A percentile compares a stretch with the other conserved stretches of the same genome.
phyloP scores from a whole-genome alignment of 30 jellyfish, hydroid and myxozoan species.

The Rhopilema esculentum region DNA sequence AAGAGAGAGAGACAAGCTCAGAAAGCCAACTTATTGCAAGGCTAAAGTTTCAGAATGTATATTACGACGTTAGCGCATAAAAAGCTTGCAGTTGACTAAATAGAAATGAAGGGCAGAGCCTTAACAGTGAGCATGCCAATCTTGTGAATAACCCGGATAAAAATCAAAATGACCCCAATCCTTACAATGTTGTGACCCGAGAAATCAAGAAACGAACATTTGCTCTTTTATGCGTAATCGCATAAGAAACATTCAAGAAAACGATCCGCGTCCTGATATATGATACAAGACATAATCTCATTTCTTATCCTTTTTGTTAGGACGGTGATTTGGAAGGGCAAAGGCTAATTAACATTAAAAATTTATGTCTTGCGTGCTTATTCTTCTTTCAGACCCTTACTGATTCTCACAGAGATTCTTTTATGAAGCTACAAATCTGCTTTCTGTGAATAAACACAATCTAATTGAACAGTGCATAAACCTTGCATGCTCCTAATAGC shows the following conservation, averaged over 20 bases:
- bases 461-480: constrained; percentile 18
- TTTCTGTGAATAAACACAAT: constrained; percentile 28
- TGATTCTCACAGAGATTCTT: constrained; percentile 24
- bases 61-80: too few species aligned
- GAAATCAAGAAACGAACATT: neutral
- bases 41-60: too few species aligned
- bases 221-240: neutral
- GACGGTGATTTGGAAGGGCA: neutral
- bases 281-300: constrained; percentile 2
- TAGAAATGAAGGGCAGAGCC: too few species aligned
- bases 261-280: neutral
- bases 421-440: constrained; percentile 13
- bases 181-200: neutral
- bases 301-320: neutral
- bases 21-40: too few species aligned
- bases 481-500: constrained; percentile 50
- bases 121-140: too few species aligned
- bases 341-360: constrained; percentile 27
- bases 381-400: constrained; percentile 6
- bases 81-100: too few species aligned
- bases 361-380: constrained; percentile 36
- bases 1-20: too few species aligned
- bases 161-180: neutral
- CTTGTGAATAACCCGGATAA: too few species aligned
- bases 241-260: too few species aligned